Evolutionary conservation across 2,888 invertebrate species (phyloP).

Genomic region (Vanessa cardui): DNA sequence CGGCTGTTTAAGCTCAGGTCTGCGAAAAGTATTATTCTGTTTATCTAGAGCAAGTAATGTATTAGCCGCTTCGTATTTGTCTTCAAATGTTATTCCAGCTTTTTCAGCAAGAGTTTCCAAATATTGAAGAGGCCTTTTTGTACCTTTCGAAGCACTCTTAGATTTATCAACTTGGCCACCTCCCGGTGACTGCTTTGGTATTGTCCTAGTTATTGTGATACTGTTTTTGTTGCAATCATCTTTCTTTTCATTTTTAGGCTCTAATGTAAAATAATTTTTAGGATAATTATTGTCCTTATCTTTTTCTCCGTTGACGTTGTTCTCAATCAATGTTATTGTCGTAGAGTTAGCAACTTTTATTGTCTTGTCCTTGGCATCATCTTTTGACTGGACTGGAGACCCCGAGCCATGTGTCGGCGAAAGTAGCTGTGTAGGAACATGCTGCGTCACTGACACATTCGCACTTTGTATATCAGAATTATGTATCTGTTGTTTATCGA

Average conservation of each 20-base stretch:
- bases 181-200: conserved; percentile 66
- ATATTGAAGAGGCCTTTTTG: conserved; percentile 84
- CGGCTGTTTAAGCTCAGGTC: conserved; percentile 70
- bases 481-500: conserved; percentile 59
- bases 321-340: conserved; percentile 74
- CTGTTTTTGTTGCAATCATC: conserved; percentile 79
- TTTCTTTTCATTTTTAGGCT: conserved; percentile 74
- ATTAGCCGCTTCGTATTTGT: conserved; percentile 88
- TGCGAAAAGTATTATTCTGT: conserved; percentile 77
- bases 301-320: conserved; percentile 66
- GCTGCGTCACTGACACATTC: conserved; percentile 64
- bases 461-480: conserved; percentile 56
- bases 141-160: conserved; percentile 59
- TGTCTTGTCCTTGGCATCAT: conserved; percentile 71
- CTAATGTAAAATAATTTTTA: conserved; percentile 73
- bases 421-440: conserved; percentile 69
- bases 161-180: conserved; percentile 60
- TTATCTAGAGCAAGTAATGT: conserved; percentile 85
- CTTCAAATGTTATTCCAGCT: conserved; percentile 88
- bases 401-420: conserved; percentile 62
- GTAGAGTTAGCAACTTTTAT: conserved; percentile 76
- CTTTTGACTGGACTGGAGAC: conserved; percentile 59
- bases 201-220: conserved; percentile 76
- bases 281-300: conserved; percentile 70
- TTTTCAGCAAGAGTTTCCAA: conserved; percentile 88